Evolutionary conservation across 2,888 invertebrate species (phyloP), one percentile per base, ranked within the genome.

Genomic region (Drepanosiphum platanoidis): DNA sequence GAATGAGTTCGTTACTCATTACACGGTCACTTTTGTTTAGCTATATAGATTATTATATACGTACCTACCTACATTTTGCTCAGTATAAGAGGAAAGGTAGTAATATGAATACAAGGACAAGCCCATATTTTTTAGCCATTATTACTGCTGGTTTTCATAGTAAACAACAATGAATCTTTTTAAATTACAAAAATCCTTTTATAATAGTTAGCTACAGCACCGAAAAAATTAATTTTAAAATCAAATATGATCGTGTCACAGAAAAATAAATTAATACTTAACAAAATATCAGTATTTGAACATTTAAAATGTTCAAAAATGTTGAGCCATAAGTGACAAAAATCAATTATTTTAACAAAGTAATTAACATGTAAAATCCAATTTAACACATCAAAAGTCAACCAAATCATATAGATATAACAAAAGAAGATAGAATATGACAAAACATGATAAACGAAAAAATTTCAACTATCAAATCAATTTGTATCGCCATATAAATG

Each of bases 21-120:
- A 80, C 70, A 58, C 52, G 9, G 1, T 18, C 70, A 36, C 52
- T 80, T 80, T 80, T 52, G 18, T 80, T 34, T 18, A 0, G 18
- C 78, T 64, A 36, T 30, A 58, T 36, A 22, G 36, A 30, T 13
- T 58, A 36, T 13, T 68, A 32, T 68, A 42, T 58, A 13, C 15
- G 13, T 34, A n/a, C n/a, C 0, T n/a, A 66, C 1, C 39, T 78
- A 52, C 18, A 27, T 34, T 79, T 79, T 34, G 46, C 32, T 79
- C 4, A 15, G n/a, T 32, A 34, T 52, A 79, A 79, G 66, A 68
- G 34, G 27, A 22, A 22, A 52, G 18, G 52, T 52, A 34, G 66
- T 64, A 68, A 58, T 80, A 70, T n/a, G 36, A 58, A 36, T 1
- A 30, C 78, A 80, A 80, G 80, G 80, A 80, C 70, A 70, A 36